These are phyloP conservation scores for Nemurella pictetii DNA, from an alignment of 2,888 invertebrate species.

Conservation along the genomic window DNA sequence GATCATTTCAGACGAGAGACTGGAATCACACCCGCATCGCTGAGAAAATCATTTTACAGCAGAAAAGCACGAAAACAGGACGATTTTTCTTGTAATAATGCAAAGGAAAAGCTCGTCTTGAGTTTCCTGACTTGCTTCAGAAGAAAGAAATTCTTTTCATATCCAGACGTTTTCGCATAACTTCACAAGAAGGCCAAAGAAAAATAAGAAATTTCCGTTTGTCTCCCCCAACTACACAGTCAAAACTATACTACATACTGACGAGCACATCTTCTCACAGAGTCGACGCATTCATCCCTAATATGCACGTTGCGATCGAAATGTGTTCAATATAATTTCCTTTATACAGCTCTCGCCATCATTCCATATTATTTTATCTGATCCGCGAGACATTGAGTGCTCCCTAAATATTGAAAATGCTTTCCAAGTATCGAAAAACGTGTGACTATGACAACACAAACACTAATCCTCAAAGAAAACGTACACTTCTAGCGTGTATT, in stretches of 20 bases:
- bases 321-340: neutral
- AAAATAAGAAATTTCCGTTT: neutral
- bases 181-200: neutral
- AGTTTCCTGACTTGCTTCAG: neutral
- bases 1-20: neutral
- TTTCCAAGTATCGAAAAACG: neutral
- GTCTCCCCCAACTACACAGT: neutral
- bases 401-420: neutral
- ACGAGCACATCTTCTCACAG: neutral
- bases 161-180: neutral
- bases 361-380: neutral
- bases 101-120: neutral
- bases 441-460: neutral
- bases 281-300: too few relatives aligned
- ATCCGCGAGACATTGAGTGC: neutral
- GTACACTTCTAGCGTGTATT: neutral
- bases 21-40: neutral
- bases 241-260: neutral
- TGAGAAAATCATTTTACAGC: neutral
- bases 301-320: too few relatives aligned
- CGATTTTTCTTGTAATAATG: neutral
- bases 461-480: neutral
- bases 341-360: neutral
- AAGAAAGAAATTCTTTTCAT: neutral
- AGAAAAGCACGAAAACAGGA: neutral